These are phyloP conservation scores for Cydia fagiglandana DNA, from an alignment of 1,140 invertebrate genomes.

Conservation along the genomic window DNA sequence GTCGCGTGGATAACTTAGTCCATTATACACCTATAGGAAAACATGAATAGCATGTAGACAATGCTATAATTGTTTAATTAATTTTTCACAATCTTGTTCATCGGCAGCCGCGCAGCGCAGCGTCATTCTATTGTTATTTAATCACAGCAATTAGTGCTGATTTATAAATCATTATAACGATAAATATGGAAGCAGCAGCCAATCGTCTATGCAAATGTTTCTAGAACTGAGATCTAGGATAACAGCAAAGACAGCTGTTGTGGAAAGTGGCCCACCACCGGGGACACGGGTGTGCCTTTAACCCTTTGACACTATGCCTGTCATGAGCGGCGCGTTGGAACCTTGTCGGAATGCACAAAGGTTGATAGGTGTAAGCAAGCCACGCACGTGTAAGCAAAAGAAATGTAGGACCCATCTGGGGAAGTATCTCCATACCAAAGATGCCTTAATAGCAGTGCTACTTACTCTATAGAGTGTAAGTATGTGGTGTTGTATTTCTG, in stretches of 20 bases:
- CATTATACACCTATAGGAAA: background rate
- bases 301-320: too few relatives aligned
- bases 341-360: too few relatives aligned
- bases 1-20: too few relatives aligned
- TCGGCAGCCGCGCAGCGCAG: background rate
- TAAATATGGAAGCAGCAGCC: background rate
- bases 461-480: too few relatives aligned
- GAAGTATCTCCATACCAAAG: too few relatives aligned
- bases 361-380: too few relatives aligned
- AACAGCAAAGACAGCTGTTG: background rate
- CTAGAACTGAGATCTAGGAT: background rate
- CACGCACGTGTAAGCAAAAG: too few relatives aligned
- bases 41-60: background rate
- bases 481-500: too few relatives aligned
- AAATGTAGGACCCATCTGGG: too few relatives aligned
- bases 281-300: too few relatives aligned
- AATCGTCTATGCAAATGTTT: background rate
- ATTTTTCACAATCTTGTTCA: slow-evolving; percentile 3
- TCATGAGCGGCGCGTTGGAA: too few relatives aligned
- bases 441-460: too few relatives aligned
- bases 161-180: background rate
- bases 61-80: background rate
- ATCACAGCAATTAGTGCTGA: background rate
- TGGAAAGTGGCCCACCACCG: background rate
- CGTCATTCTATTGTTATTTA: slow-evolving; percentile 5